These are phyloP conservation scores for Aromia moschata DNA, from an alignment of 2,888 invertebrate genomes.

Conservation along the genomic window DNA sequence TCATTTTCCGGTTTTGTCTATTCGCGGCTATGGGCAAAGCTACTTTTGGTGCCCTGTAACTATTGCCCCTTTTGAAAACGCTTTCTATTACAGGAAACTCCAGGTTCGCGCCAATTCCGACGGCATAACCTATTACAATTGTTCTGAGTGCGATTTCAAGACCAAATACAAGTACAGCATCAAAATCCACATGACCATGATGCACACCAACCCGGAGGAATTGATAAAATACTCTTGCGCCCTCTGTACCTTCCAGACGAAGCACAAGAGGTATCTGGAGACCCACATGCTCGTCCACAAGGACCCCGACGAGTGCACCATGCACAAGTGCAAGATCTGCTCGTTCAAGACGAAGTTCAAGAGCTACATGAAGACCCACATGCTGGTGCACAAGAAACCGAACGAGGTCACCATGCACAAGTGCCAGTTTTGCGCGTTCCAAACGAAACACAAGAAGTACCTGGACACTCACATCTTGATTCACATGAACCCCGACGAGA, in stretches of 20 bases:
- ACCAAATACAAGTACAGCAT: conserved; percentile 41
- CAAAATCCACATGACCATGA: conserved; percentile 39
- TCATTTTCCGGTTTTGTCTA: too few relatives aligned
- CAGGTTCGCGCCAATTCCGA: conserved; percentile 37
- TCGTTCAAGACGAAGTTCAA: conserved; percentile 45
- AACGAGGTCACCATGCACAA: conserved; percentile 37
- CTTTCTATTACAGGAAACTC: conserved; percentile 31
- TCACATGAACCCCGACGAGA: conserved; percentile 41
- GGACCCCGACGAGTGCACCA: conserved; percentile 36
- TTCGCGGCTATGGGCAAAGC: too few relatives aligned
- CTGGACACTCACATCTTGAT: conserved; percentile 41
- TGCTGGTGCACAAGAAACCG: conserved; percentile 40
- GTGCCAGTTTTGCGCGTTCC: conserved; percentile 39
- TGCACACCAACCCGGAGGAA: conserved; percentile 38
- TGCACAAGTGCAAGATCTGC: conserved; percentile 42
- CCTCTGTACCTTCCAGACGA: conserved; percentile 38
- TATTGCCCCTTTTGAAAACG: too few relatives aligned
- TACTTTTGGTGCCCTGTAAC: too few relatives aligned
- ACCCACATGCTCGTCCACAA: conserved; percentile 43
- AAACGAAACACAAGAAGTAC: conserved; percentile 44
- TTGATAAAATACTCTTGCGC: conserved; percentile 36
- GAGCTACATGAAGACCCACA: conserved; percentile 43
- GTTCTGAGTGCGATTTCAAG: conserved; percentile 35
- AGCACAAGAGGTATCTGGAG: conserved; percentile 40
- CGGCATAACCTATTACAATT: conserved; percentile 37